Percentiles rank a stretch among this genome's conserved stretches.
phyloP scores from a whole-genome alignment of 2,888 invertebrate species.

The Stenotaenia linearis region DNA sequence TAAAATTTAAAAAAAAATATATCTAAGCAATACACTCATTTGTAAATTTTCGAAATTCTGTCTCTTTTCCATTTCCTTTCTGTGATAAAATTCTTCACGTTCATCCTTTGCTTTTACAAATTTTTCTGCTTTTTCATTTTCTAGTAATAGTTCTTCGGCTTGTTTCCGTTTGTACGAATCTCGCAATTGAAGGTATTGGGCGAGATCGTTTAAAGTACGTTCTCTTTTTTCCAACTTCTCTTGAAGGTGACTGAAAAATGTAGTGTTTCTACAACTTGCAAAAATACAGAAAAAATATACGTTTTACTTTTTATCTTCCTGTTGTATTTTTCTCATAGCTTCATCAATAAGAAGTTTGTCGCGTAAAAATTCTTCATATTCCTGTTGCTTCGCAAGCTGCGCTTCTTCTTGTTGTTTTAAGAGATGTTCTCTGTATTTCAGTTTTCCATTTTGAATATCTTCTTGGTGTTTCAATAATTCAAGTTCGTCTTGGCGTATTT shows the following conservation, averaged over 20 bases:
- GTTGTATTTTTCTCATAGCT: background rate
- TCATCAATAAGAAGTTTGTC: background rate
- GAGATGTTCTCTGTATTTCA: background rate
- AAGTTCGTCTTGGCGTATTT: background rate
- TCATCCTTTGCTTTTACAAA: background rate
- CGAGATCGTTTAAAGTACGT: background rate
- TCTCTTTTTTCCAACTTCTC: background rate
- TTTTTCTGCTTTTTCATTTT: background rate
- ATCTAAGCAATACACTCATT: background rate
- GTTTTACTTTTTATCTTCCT: background rate
- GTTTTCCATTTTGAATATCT: background rate
- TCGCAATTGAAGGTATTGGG: background rate
- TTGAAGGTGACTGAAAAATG: background rate
- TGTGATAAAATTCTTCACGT: background rate
- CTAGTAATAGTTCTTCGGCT: background rate
- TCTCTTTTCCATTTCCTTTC: background rate
- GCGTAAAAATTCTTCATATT: background rate
- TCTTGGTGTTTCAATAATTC: background rate
- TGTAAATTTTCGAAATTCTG: background rate
- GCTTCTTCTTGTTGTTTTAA: background rate
- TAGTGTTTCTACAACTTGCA: background rate
- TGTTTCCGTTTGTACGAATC: background rate
- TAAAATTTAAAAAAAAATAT: background rate
- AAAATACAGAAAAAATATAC: background rate
- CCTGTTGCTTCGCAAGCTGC: background rate